These are phyloP conservation scores for Perccottus glenii DNA, from an alignment of 2,113 vertebrate genomes.

Conservation along the genomic window DNA sequence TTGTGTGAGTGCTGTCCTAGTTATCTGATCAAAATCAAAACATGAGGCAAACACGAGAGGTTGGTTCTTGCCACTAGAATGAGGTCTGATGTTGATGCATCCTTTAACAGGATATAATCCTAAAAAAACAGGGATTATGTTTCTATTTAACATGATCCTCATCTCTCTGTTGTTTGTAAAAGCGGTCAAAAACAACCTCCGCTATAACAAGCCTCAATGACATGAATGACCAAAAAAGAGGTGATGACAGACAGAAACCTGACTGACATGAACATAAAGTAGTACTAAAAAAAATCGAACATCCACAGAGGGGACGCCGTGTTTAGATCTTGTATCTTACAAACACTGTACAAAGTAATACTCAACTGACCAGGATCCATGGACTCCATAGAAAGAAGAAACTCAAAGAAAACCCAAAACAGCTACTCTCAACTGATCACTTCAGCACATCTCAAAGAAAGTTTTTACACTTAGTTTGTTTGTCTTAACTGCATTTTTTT, in stretches of 20 bases:
- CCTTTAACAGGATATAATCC: conserved; percentile 28
- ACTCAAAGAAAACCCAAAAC: conserved; percentile 70
- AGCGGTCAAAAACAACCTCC: conserved; percentile 44
- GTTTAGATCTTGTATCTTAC: conserved; percentile 75
- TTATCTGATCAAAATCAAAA: conserved; percentile 28
- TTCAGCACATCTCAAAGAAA: conserved; percentile 77
- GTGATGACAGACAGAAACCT: conserved; percentile 56
- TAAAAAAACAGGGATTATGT: conserved; percentile 20
- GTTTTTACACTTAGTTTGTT: conserved; percentile 75
- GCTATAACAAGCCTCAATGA: conserved; percentile 25
- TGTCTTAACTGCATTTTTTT: conserved; percentile 63
- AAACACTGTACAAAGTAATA: conserved; percentile 81
- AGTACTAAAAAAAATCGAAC: conserved; percentile 65
- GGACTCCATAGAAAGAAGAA: conserved; percentile 78
- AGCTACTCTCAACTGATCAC: conserved; percentile 77
- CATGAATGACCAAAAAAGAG: conserved; percentile 34
- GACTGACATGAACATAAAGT: conserved; percentile 58
- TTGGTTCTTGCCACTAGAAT: conserved; percentile 48
- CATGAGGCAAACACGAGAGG: conserved; percentile 23
- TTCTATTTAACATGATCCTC: conserved; percentile 15
- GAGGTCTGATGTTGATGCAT: conserved; percentile 62
- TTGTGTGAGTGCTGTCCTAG: conserved; percentile 34
- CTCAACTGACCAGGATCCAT: conserved; percentile 75
- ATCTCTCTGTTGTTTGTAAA: conserved; percentile 27
- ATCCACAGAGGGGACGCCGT: conserved; percentile 66